Base-by-base conservation (phyloP, 2,888 invertebrate species). In the Pollenia griseotomentosa region DNA sequence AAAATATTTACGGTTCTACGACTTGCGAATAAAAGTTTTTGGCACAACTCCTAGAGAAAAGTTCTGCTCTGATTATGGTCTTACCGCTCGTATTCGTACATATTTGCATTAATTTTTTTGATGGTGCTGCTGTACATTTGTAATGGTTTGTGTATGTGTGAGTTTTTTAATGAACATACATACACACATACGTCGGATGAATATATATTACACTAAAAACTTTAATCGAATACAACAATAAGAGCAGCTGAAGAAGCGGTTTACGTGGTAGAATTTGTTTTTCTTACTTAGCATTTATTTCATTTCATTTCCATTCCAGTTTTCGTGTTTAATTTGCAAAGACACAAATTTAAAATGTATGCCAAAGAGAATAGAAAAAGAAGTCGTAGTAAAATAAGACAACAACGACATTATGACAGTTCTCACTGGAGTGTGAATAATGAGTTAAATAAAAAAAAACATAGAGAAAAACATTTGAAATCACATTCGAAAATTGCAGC, bases 31-130 rank as follows among this genome's bases (percentile, higher is more conserved):
- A 65, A 86, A 83, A 86, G 75, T 80, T 83, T 83, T 78, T 83
- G 70, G 63, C 71, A 63, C 80, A 79, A 83, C 63, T 80, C 59
- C 51, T 59, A 51, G 12, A 57, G 48, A 63, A 83, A 59, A 80
- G 83, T 83, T 83, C 83, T 83, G 86, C 86, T 83, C 86, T 83
- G 83, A 83, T 86, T 86, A 77, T 65, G 19, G 78, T 79, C 57
- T 83, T 74, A 57, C 33, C 33, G 33, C 33, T 33, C 33, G 33
- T 66, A 33, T 10, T 48, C 33, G 44, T 19, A 33, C 40, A 23
- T 51, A 80, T 86, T 86, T 83, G 71, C 86, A 83, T 83, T 71
- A 4, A 53, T 59, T 71, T 73, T n/a, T 57, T 51, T 14, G 16
- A 19, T 61, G 19, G 65, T 46, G 14, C 11, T 63, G 5, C 40